These are phyloP conservation scores for Excalfactoria chinensis DNA, from an alignment of 2,113 vertebrate species.

Conservation along the genomic window DNA sequence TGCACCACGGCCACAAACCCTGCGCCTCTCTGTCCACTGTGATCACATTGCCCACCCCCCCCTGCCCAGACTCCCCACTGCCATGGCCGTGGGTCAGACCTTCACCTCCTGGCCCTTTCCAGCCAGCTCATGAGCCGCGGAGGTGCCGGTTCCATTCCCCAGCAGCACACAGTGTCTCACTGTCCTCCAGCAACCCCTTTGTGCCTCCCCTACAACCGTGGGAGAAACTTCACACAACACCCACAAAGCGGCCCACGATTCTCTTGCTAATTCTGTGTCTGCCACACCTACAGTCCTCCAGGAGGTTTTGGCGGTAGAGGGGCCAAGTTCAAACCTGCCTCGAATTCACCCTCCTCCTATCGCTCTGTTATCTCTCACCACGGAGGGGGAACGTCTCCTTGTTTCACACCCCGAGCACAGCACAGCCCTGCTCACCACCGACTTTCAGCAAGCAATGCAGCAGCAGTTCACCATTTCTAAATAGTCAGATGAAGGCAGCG, in stretches of 20 bases:
- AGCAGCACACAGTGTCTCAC: fast-evolving
- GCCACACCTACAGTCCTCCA: constrained; percentile 26
- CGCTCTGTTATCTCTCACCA: background rate
- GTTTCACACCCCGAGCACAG: background rate
- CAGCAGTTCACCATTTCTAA: background rate
- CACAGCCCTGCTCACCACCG: background rate
- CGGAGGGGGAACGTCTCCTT: fast-evolving
- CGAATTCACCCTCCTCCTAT: background rate
- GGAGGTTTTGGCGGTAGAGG: background rate
- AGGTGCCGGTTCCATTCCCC: background rate
- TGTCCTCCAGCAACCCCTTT: background rate
- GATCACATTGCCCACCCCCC: background rate
- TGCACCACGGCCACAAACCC: background rate
- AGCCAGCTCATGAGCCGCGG: fast-evolving
- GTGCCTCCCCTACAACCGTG: background rate
- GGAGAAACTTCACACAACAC: background rate
- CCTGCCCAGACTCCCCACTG: fast-evolving
- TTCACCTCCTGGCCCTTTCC: background rate
- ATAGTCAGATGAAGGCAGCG: background rate
- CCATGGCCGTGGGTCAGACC: background rate
- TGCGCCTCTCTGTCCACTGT: background rate
- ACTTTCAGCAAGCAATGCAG: background rate
- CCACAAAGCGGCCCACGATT: background rate
- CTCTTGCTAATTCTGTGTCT: constrained; percentile 2
- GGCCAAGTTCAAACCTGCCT: constrained; percentile 20